These are phyloP conservation scores for Stichodactyla mertensii DNA, from an alignment of 64 coral and sea anemone species.

Conservation along the genomic window DNA sequence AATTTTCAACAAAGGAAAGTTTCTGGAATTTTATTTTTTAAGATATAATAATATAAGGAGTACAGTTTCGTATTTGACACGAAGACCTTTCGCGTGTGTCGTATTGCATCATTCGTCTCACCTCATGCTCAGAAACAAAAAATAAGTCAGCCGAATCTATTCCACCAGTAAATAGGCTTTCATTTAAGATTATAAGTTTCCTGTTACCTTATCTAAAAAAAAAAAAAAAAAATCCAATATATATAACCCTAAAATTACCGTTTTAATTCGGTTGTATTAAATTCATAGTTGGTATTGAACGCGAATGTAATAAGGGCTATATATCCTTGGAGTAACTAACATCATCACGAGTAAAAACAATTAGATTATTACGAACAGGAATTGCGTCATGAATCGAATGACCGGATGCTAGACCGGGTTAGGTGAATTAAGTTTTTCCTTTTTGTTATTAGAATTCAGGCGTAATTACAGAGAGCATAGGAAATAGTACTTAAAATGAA, in stretches of 20 bases:
- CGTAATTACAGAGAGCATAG: not conserved
- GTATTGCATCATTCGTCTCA: not conserved
- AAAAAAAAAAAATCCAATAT: too few species aligned
- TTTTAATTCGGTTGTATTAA: too few species aligned
- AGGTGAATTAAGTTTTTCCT: not conserved
- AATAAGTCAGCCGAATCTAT: too few species aligned
- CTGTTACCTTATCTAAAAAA: too few species aligned
- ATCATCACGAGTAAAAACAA: not conserved
- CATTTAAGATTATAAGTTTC: too few species aligned
- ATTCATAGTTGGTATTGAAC: too few species aligned
- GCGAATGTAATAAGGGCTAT: too few species aligned
- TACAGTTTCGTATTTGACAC: not conserved
- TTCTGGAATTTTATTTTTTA: not conserved
- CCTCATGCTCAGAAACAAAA: not conserved
- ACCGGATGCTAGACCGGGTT: not conserved
- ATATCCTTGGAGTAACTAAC: too few species aligned
- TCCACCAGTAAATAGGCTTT: too few species aligned
- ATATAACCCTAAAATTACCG: too few species aligned
- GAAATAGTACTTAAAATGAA: not conserved
- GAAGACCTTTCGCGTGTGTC: not conserved
- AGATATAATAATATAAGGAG: not conserved
- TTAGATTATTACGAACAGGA: not conserved
- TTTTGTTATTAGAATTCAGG: not conserved
- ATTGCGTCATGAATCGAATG: not conserved
- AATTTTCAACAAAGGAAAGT: not conserved